Percentiles rank a stretch among this genome's conserved stretches.
Conservation (phyloP, 2,113 vertebrate species). For the Ivindomyrus marchei region DNA sequence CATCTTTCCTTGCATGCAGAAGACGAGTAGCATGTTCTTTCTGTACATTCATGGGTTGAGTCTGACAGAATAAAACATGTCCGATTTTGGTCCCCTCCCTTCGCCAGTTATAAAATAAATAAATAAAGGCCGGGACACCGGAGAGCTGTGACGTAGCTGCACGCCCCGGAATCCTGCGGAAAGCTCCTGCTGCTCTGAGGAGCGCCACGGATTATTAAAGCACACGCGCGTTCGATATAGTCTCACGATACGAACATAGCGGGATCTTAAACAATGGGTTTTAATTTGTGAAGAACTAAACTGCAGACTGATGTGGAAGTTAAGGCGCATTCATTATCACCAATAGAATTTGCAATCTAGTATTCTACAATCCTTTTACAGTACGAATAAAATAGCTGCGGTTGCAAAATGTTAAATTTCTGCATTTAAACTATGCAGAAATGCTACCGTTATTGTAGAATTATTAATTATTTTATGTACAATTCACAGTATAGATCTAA, state of each 20-base stretch:
- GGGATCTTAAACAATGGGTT: background rate
- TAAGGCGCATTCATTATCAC: background rate
- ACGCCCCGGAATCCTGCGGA: constrained; percentile 51
- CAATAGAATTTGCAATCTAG: background rate
- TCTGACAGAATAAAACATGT: background rate
- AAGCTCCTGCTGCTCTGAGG: constrained; percentile 29
- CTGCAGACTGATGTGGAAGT: background rate
- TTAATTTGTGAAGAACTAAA: background rate
- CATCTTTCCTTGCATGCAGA: background rate
- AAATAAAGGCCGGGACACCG: constrained; percentile 68
- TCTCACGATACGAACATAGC: background rate
- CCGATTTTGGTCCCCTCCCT: constrained; percentile 48
- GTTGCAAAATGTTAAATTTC: background rate
- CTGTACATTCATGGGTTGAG: background rate
- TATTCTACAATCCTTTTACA: background rate
- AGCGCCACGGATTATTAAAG: constrained; percentile 4
- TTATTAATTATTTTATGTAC: background rate
- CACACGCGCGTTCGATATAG: background rate
- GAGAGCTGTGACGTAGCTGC: constrained; percentile 69
- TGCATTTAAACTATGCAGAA: background rate
- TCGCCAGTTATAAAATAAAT: constrained; percentile 52
- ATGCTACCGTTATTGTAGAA: background rate
- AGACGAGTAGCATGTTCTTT: background rate
- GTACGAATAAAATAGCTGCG: background rate
- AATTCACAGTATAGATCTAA: background rate